Base-by-base conservation (phyloP, 2,888 invertebrate genomes). In the Epinotia ramella region DNA sequence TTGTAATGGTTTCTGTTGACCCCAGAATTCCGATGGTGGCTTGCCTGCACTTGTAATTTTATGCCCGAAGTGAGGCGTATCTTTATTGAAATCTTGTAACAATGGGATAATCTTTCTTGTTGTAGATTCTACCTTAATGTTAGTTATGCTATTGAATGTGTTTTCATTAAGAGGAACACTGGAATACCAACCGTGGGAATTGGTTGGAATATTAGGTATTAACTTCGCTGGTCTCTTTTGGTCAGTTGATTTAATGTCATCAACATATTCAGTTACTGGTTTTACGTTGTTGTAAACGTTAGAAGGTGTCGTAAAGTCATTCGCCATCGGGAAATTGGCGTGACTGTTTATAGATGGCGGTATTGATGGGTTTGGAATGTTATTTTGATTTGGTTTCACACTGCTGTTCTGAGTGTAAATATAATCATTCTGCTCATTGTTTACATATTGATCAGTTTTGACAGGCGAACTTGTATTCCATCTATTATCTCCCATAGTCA, bases 141-240 rank as follows among this genome's bases (percentile, higher is more conserved):
- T 89, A 79, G 88, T 90, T 9, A 93, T 84, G 73, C 89, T 89
- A 73, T 89, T 85, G 7, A 87, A 79, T 78, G 81, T 82, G 74
- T 82, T 88, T 79, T 91, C 90, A 79, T 90, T 89, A 4, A 86
- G 63, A 3, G 88, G 79, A 9, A 89, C 82, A 79, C 91, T 92
- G 2, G 94, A 92, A 81, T 93, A 93, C 94, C 94, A 94, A 40
- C 94, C 93, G 80, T 94, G 94, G 20, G 94, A 94, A 76, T 94
- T 94, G 0, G 91, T 93, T 59, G 90, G 88, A 76, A 89, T 85
- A 79, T 91, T 91, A 63, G 91, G 91, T 79, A 90, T 90, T n/a
- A 89, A 79, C 79, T 92, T 92, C 4, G 88, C 84, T 3, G 90
- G 91, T 79, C 89, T 87, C 64, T 88, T 90, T 49, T 86, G 83